Evolutionary conservation across 2,888 invertebrate genomes (phyloP), one percentile per base, ranked within the genome.

Genomic region (Hydraecia micacea): DNA sequence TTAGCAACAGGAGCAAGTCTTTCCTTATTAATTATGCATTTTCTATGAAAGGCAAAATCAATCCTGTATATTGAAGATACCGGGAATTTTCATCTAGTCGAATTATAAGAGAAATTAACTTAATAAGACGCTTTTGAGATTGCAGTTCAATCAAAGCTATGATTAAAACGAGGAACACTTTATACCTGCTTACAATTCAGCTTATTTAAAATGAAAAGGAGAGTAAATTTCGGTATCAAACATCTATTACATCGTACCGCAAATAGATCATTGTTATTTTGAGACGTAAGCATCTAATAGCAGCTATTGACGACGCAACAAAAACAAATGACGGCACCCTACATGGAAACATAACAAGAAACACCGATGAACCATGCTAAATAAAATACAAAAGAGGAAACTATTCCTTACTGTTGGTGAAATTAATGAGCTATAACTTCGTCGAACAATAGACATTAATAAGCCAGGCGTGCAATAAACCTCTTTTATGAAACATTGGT

Each of bases 401-500:
- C 85, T 65, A 84, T 87, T 75, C 46, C 74, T 79, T 77, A 66
- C 39, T 58, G 76, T 75, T 84, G 74, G 77, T 80, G 69, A 88
- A 80, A 87, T 84, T 81, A 89, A 87, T 82, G 75, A 85, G 78
- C 73, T 74, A 73, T 79, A 83, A 79, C 86, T 78, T 80, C n/a
- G 39, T 39, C 66, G 71, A 86, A 89, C 88, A 88, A 80, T 88
- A 88, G 75, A 69, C 79, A 89, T 88, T 87, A 89, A 81, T 86
- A 85, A 77, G 66, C 80, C 58, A 36, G 62, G 39, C 70, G 62
- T 74, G 68, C 69, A 77, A 88, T 87, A 86, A 86, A 89, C 86
- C 42, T 79, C 65, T 77, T 75, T 78, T 83, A 85, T 75, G 81
- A 85, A 86, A 79, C 86, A 79, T 74, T 86, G 83, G 83, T 86